Evolutionary conservation across 2,113 vertebrate species (phyloP).

Genomic region (Thamnaconus septentrionalis): DNA sequence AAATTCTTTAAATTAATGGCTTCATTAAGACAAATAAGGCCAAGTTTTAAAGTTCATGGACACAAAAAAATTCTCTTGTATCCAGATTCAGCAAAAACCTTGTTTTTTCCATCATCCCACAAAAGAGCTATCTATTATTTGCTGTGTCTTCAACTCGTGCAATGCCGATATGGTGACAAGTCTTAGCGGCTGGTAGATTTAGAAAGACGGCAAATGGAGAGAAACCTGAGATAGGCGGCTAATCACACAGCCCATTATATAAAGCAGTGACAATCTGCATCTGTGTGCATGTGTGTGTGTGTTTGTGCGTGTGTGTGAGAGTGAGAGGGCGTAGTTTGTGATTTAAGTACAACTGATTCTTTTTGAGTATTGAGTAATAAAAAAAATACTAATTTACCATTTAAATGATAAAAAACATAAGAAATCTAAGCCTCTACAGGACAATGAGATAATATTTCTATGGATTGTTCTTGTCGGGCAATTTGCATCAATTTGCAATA

Average conservation of each 20-base stretch:
- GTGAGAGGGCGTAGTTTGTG: not conserved
- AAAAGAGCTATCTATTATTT: not conserved
- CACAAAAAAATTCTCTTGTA: too few relatives aligned
- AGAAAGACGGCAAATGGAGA: slow-evolving; percentile 57
- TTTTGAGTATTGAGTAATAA: not conserved
- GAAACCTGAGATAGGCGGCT: slow-evolving; percentile 62
- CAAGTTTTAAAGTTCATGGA: too few relatives aligned
- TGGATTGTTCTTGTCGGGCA: too few relatives aligned
- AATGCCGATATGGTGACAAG: slow-evolving; percentile 59
- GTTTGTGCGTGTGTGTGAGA: not conserved
- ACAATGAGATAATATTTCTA: not conserved
- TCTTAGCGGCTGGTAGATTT: slow-evolving; percentile 66
- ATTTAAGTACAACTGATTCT: not conserved
- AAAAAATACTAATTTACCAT: not conserved
- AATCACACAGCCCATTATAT: slow-evolving; percentile 25
- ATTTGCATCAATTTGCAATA: not conserved
- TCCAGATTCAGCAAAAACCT: too few relatives aligned
- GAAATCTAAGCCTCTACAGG: too few relatives aligned
- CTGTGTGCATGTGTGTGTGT: too few relatives aligned
- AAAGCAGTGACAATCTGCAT: too few relatives aligned
- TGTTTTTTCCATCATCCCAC: too few relatives aligned
- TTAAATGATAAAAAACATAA: not conserved
- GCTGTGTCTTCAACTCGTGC: slow-evolving; percentile 17
- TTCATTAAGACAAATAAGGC: too few relatives aligned
- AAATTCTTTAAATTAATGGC: too few relatives aligned